These are phyloP conservation scores for Subacronicta megacephala DNA, from an alignment of 2,888 invertebrate species.

Conservation along the genomic window DNA sequence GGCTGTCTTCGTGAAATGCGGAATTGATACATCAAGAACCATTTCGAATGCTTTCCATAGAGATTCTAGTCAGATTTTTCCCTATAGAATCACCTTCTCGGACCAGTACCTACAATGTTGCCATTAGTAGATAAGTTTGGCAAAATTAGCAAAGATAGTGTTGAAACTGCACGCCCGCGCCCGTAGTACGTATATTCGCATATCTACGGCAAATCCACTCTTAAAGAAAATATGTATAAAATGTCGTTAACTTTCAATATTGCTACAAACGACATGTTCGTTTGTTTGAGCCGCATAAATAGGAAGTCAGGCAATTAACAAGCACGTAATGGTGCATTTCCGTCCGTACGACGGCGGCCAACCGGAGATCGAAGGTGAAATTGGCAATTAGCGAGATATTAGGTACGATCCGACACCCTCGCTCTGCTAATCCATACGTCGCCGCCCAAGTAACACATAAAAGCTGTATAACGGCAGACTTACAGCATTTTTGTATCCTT, in stretches of 20 bases:
- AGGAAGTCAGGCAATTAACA: slow-evolving; percentile 68
- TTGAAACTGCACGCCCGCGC: too few species aligned
- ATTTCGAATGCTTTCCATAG: too few species aligned
- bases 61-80: too few species aligned
- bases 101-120: slow-evolving; percentile 46
- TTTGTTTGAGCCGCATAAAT: slow-evolving; percentile 57
- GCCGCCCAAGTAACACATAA: slow-evolving; percentile 54
- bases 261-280: slow-evolving; percentile 38
- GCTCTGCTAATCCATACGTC: slow-evolving; percentile 59
- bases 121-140: too few species aligned
- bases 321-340: slow-evolving; percentile 66
- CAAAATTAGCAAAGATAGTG: too few species aligned
- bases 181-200: too few species aligned
- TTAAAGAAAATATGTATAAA: too few species aligned
- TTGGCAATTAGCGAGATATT: slow-evolving; percentile 84
- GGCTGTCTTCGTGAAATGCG: too few species aligned
- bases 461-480: too few species aligned
- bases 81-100: background rate
- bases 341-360: slow-evolving; percentile 60
- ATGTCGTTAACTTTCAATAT: slow-evolving; percentile 40
- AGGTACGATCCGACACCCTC: slow-evolving; percentile 55
- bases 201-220: too few species aligned
- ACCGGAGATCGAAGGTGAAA: slow-evolving; percentile 84
- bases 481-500: too few species aligned
- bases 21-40: too few species aligned